Percentiles rank a stretch among this genome's conserved stretches.
These are phyloP conservation scores for Megaceryle alcyon DNA, from an alignment of 2,797 vertebrate genomes.

Conservation along the genomic window DNA sequence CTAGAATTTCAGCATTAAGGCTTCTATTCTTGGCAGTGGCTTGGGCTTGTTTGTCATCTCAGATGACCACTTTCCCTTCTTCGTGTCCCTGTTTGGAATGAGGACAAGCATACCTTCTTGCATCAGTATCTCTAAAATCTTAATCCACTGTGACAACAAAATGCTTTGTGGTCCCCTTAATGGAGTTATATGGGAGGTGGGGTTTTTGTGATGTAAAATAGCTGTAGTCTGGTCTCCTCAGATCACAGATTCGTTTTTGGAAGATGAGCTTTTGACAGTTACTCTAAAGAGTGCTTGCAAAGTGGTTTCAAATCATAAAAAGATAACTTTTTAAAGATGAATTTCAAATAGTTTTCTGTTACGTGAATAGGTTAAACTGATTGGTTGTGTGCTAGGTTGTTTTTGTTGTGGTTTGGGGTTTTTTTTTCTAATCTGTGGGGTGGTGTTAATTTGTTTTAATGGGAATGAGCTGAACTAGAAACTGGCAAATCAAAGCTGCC, in stretches of 20 bases:
- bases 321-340: neutral
- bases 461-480: too few relatives aligned
- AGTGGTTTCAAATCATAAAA: neutral
- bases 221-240: neutral
- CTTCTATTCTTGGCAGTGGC: constrained; percentile 31
- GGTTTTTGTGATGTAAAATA: neutral
- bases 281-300: neutral
- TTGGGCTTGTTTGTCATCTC: constrained; percentile 9
- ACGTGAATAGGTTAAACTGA: neutral
- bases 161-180: neutral
- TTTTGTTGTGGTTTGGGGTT: neutral
- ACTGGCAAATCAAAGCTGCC: too few relatives aligned
- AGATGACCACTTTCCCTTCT: constrained; percentile 17
- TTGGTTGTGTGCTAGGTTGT: neutral
- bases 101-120: constrained; percentile 28
- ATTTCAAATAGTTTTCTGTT: neutral
- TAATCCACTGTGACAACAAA: neutral
- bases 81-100: neutral
- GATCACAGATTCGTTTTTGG: neutral
- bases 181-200: neutral
- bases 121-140: constrained; percentile 16
- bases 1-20: constrained; percentile 37
- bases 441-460: constrained; percentile 44
- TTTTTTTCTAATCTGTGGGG: neutral
- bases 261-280: neutral